Percentiles rank a stretch among this genome's conserved stretches.
phyloP scores from a whole-genome alignment of 1,140 invertebrate genomes.

The Aplysia californica region DNA sequence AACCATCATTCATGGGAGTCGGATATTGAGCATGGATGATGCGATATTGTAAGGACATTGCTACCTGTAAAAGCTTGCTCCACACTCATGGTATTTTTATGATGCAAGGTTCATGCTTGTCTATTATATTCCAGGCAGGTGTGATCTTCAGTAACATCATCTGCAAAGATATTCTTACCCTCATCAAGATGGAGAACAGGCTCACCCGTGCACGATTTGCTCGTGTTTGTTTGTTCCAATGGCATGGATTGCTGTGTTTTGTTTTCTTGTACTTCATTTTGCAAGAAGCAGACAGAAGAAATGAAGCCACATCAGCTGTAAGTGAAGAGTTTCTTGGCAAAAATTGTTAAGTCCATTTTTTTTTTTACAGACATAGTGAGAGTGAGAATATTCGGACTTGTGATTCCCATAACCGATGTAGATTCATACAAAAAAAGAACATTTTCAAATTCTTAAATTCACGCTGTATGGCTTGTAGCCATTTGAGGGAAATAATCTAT shows the following conservation, averaged over 20 bases:
- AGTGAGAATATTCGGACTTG: not conserved
- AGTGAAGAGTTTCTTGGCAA: too few species aligned
- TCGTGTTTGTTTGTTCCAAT: conserved; percentile 21
- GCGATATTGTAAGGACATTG: too few species aligned
- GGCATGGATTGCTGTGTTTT: conserved; percentile 19
- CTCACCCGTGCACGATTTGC: not conserved
- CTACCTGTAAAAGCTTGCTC: too few species aligned
- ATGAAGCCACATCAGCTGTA: conserved; percentile 1
- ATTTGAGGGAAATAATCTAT: not conserved
- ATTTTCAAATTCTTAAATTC: not conserved
- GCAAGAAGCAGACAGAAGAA: not conserved
- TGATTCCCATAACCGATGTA: not conserved
- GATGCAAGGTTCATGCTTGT: too few species aligned
- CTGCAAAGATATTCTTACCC: conserved; percentile 3
- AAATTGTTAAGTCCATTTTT: not conserved
- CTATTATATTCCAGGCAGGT: too few species aligned
- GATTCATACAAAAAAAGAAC: not conserved
- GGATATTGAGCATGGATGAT: too few species aligned
- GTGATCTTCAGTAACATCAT: conserved; percentile 15
- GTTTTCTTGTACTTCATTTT: conserved; percentile 3
- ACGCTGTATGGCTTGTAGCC: not conserved
- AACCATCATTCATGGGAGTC: too few species aligned
- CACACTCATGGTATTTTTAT: too few species aligned
- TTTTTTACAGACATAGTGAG: not conserved
- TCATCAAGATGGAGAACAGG: not conserved